Evolutionary conservation across 2,888 invertebrate species (phyloP).

Genomic region (Gari tellinella): DNA sequence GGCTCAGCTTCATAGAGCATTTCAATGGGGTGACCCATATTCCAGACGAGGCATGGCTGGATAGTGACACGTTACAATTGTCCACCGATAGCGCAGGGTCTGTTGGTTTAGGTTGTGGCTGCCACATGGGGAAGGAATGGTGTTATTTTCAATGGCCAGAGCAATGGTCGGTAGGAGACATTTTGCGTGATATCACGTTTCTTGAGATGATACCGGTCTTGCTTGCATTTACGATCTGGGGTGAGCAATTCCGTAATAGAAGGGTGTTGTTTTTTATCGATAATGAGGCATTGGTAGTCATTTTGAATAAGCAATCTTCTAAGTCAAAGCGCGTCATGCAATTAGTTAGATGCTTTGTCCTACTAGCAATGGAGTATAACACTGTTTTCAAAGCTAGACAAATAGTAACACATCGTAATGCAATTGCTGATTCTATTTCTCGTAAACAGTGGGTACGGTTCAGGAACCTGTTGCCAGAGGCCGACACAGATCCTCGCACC

Average conservation of each 20-base stretch:
- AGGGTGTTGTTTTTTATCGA: neutral
- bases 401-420: neutral
- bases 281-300: neutral
- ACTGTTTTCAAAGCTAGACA: neutral
- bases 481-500: no score
- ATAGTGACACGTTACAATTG: neutral
- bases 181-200: neutral
- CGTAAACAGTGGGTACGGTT: conserved; percentile 4
- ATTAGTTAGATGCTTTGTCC: conserved; percentile 3
- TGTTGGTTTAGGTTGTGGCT: neutral
- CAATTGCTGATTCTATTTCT: neutral
- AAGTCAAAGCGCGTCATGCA: neutral
- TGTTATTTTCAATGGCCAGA: neutral
- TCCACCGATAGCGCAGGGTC: neutral
- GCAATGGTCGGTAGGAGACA: no score
- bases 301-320: conserved; percentile 5
- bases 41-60: neutral
- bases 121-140: neutral
- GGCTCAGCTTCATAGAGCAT: conserved; percentile 17
- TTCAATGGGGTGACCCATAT: conserved; percentile 2
- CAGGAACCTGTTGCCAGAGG: no score
- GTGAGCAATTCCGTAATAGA: neutral
- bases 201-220: conserved; percentile 6
- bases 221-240: conserved; percentile 5
- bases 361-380: neutral